phyloP scores from a whole-genome alignment of 2,113 vertebrate species.

The Neotoma lepida region DNA sequence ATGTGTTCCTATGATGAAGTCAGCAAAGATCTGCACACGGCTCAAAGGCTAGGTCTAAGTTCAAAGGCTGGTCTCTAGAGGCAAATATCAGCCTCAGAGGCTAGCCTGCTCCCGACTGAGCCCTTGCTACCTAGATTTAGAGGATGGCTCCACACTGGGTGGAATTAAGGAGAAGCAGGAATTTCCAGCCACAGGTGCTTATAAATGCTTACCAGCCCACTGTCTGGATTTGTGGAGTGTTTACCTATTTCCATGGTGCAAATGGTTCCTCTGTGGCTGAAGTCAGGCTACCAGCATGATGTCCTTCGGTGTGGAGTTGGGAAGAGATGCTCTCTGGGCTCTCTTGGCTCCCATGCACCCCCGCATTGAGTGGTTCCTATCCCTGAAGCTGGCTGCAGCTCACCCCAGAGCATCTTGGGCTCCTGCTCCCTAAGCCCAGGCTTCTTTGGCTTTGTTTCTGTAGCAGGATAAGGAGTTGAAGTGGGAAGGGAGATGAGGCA shows the following conservation, averaged over 20 bases:
- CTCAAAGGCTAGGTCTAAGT: neutral
- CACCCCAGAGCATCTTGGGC: neutral
- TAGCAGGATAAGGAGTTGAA: neutral
- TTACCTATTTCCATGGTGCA: neutral
- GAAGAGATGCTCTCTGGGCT: neutral
- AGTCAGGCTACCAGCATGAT: neutral
- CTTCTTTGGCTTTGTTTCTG: neutral
- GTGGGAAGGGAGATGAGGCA: neutral
- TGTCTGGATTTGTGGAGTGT: neutral
- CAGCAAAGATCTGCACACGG: neutral
- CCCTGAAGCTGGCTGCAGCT: neutral
- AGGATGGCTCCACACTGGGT: neutral
- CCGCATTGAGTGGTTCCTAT: fast-evolving
- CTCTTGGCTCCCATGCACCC: neutral
- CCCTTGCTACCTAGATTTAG: neutral
- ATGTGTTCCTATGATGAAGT: neutral
- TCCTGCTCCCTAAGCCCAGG: fast-evolving
- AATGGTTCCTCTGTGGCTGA: neutral
- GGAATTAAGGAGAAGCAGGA: neutral
- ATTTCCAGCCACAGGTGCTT: neutral
- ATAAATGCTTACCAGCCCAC: neutral
- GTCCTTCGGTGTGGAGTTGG: neutral
- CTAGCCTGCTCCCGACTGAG: neutral
- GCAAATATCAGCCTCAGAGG: neutral
- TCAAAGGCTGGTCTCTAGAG: neutral